phyloP scores from a whole-genome alignment of 2,113 vertebrate genomes.

The Cyphomyrus plagiostoma region DNA sequence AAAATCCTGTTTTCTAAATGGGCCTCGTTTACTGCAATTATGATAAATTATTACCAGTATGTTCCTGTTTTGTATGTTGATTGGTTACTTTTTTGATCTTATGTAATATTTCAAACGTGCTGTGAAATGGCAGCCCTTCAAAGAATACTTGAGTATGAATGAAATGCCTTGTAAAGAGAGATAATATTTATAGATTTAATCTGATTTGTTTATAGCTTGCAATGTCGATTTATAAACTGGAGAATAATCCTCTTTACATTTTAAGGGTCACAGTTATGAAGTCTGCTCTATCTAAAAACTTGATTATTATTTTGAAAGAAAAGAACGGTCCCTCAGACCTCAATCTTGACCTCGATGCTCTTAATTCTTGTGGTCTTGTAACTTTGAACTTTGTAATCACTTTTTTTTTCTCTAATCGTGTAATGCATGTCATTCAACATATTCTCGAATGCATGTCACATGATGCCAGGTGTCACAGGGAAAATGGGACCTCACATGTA shows the following conservation, averaged over 20 bases:
- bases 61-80: not conserved
- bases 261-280: not conserved
- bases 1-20: constrained; percentile 15
- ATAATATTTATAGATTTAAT: not conserved
- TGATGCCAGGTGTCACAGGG: not conserved
- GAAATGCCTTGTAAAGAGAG: not conserved
- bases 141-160: not conserved
- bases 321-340: not conserved
- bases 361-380: not conserved
- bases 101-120: not conserved
- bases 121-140: not conserved
- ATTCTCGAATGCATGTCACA: not conserved
- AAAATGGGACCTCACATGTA: not conserved
- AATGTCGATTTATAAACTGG: not conserved
- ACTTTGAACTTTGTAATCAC: not conserved
- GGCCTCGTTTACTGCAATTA: not conserved
- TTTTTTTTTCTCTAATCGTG: not conserved
- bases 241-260: not conserved
- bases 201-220: not conserved
- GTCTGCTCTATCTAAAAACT: not conserved
- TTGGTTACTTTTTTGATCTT: not conserved
- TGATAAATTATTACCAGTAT: not conserved
- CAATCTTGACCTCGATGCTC: not conserved
- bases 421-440: not conserved
- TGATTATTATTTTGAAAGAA: not conserved